Conservation (phyloP, 2,797 vertebrate species). For the Heliangelus exortis region DNA sequence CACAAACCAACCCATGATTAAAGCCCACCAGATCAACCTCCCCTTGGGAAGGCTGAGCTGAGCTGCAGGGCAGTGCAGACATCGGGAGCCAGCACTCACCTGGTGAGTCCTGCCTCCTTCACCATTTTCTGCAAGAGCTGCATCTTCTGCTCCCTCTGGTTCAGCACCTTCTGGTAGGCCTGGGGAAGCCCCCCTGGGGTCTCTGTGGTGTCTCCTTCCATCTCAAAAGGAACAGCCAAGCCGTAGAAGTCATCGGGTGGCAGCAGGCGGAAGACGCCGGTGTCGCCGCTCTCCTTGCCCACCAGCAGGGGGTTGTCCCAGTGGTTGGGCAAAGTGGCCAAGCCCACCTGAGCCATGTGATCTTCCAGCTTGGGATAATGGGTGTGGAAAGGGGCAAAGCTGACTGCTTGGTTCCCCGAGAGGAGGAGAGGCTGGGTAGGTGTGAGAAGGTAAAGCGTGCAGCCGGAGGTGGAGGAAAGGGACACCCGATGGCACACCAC, state of each 20-base stretch:
- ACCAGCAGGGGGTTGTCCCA: constrained; percentile 91
- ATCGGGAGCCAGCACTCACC: constrained; percentile 79
- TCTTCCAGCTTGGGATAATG: constrained; percentile 95
- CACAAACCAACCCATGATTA: background rate
- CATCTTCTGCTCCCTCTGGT: constrained; percentile 84
- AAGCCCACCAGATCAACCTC: background rate
- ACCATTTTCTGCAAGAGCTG: constrained; percentile 91
- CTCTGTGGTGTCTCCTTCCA: constrained; percentile 94
- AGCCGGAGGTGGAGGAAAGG: constrained; percentile 83
- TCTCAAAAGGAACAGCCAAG: constrained; percentile 91
- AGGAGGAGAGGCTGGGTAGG: constrained; percentile 91
- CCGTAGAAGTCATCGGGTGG: constrained; percentile 85
- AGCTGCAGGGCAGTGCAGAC: background rate
- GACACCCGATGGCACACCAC: constrained; percentile 85
- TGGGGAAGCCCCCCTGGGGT: constrained; percentile 89
- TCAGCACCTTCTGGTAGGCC: constrained; percentile 83
- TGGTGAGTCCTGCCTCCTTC: constrained; percentile 87
- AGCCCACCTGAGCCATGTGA: constrained; percentile 93
- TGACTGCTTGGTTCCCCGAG: constrained; percentile 86
- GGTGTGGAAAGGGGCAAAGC: constrained; percentile 92
- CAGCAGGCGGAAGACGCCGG: constrained; percentile 82
- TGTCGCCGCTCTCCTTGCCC: constrained; percentile 79
- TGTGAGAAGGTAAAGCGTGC: constrained; percentile 85
- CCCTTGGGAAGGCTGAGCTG: background rate
- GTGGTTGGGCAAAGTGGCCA: constrained; percentile 92